phyloP scores from a whole-genome alignment of 2,113 vertebrate genomes.

The Xenopus tropicalis region UCB_Xtro_10.0 CM004450.2:25548001-25548500 shows the following conservation, averaged over 20 bases:
- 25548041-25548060: too few species aligned
- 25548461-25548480: slow-evolving; percentile 26
- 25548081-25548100: too few species aligned
- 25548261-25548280: not conserved
- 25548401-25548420: slow-evolving; percentile 36
- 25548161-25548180: too few species aligned
- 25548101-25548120: too few species aligned
- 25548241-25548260: slow-evolving; percentile 20
- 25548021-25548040: too few species aligned
- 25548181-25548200: not conserved
- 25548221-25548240: not conserved
- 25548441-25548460: slow-evolving; percentile 31
- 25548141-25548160: too few species aligned
- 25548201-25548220: slow-evolving; percentile 28
- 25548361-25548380: slow-evolving; percentile 11
- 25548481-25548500: slow-evolving; percentile 30
- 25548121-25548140: too few species aligned
- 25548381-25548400: slow-evolving; percentile 16
- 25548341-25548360: slow-evolving; percentile 32
- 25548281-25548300: not conserved
- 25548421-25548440: slow-evolving; percentile 25
- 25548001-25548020: too few species aligned
- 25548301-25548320: slow-evolving; percentile 32
- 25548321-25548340: not conserved
- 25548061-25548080: too few species aligned